A percentile compares a stretch with the other conserved stretches of the same genome.
phyloP scores from a whole-genome alignment of 2,797 vertebrate species.

The Takifugu rubripes region DNA sequence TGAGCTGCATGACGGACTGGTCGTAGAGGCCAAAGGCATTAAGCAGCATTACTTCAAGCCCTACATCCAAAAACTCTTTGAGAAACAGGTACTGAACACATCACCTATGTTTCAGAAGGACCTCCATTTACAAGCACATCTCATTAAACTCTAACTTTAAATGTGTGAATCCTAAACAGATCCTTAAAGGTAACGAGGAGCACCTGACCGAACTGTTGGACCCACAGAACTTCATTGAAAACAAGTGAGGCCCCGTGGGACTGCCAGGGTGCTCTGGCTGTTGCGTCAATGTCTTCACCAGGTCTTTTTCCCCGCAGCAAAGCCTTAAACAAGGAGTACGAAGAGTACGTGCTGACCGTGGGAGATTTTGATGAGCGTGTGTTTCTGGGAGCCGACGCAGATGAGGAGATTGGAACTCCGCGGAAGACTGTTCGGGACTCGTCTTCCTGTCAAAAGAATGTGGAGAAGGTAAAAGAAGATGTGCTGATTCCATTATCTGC shows the following conservation, averaged over 20 bases:
- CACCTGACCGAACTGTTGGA: constrained; percentile 82
- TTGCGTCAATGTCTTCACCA: background rate
- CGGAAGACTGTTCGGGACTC: constrained; percentile 75
- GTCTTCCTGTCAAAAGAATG: constrained; percentile 55
- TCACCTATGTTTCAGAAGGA: no score
- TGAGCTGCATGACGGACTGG: constrained; percentile 89
- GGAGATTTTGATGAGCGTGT: constrained; percentile 98
- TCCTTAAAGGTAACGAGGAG: constrained; percentile 85
- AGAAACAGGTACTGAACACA: constrained; percentile 69
- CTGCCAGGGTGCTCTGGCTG: background rate
- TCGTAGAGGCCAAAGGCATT: constrained; percentile 94
- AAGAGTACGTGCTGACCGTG: constrained; percentile 93
- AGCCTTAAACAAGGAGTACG: constrained; percentile 92
- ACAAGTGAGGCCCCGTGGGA: constrained; percentile 79
- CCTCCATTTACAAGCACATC: background rate
- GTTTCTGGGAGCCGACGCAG: constrained; percentile 92
- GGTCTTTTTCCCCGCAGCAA: constrained; percentile 75
- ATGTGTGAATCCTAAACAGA: constrained; percentile 65
- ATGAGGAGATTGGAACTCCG: constrained; percentile 95
- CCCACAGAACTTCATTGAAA: constrained; percentile 88
- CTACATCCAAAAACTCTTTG: constrained; percentile 88
- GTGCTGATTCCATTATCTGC: no score
- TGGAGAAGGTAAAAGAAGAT: constrained; percentile 81
- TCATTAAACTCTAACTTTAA: background rate
- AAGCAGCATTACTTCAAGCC: constrained; percentile 98